phyloP scores from a whole-genome alignment of 2,888 invertebrate species.

The Xiphydria camelus region DNA sequence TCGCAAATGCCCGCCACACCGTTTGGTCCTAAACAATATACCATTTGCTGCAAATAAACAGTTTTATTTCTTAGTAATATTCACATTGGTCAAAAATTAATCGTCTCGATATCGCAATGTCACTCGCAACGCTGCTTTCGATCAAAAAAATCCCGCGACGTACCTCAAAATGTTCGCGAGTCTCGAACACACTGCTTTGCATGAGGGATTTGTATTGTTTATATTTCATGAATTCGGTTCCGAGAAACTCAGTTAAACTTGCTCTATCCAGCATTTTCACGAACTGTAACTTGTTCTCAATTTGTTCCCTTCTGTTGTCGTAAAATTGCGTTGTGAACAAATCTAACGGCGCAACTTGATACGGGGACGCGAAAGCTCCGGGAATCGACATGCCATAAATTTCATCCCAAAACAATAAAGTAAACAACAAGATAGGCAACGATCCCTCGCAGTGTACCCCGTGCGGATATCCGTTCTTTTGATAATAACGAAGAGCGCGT shows the following conservation, averaged over 20 bases:
- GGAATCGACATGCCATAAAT: slow-evolving; percentile 65
- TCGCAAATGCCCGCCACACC: slow-evolving; percentile 64
- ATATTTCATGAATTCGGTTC: slow-evolving; percentile 34
- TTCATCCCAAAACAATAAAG: slow-evolving; percentile 78
- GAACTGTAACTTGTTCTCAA: slow-evolving; percentile 62
- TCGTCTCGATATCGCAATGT: slow-evolving; percentile 56
- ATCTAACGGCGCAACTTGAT: slow-evolving; percentile 76
- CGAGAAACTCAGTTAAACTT: slow-evolving; percentile 58
- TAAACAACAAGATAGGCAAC: slow-evolving; percentile 66
- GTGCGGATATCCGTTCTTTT: slow-evolving; percentile 27
- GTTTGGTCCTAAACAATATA: slow-evolving; percentile 62
- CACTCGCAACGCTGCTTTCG: no score
- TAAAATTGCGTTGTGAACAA: slow-evolving; percentile 71
- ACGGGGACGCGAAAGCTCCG: slow-evolving; percentile 69
- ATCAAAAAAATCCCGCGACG: background rate
- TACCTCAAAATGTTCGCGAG: slow-evolving; percentile 38
- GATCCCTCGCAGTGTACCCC: slow-evolving; percentile 73
- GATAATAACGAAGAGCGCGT: slow-evolving; percentile 34
- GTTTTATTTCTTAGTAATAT: background rate
- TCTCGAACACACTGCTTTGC: slow-evolving; percentile 28
- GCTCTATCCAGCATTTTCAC: slow-evolving; percentile 54
- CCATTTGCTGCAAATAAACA: slow-evolving; percentile 52
- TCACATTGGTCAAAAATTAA: slow-evolving; percentile 37
- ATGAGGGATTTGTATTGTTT: slow-evolving; percentile 36
- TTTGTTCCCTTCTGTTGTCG: slow-evolving; percentile 62